Conservation (phyloP, 2,113 vertebrate species). For the Coryphaenoides rupestris region DNA sequence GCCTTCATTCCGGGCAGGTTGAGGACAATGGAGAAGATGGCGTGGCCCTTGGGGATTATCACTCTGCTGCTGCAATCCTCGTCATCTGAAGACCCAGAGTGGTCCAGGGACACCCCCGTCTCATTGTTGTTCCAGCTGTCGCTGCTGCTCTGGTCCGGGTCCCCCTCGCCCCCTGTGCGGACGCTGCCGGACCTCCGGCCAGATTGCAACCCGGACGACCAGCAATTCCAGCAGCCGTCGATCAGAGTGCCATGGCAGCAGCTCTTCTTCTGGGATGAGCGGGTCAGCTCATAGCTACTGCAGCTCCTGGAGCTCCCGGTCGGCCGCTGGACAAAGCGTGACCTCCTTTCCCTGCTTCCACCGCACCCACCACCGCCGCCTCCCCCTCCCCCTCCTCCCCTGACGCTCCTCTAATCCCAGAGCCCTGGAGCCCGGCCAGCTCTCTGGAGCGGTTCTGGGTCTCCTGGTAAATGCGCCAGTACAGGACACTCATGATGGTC, state of each 20-base stretch:
- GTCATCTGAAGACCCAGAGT: conserved; percentile 94
- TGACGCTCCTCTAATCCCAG: conserved; percentile 55
- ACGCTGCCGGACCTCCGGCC: conserved; percentile 77
- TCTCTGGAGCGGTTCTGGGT: conserved; percentile 95
- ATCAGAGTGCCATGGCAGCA: conserved; percentile 69
- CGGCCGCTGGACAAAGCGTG: conserved; percentile 78
- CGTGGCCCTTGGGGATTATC: conserved; percentile 79
- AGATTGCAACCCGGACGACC: conserved; percentile 81
- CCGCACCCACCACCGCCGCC: conserved; percentile 31
- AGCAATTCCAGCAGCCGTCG: conserved; percentile 82
- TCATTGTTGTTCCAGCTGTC: conserved; percentile 98
- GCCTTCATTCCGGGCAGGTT: conserved; percentile 88
- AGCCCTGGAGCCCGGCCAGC: conserved; percentile 89
- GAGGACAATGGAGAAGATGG: conserved; percentile 94
- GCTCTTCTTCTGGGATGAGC: conserved; percentile 68
- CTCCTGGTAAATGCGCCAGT: conserved; percentile 97
- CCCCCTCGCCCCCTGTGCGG: conserved; percentile 66
- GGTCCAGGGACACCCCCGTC: conserved; percentile 82
- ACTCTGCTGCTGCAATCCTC: conserved; percentile 76
- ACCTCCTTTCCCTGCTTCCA: conserved; percentile 58
- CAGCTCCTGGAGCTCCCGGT: conserved; percentile 87
- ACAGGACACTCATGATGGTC: conserved; percentile 95
- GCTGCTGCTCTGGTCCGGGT: conserved; percentile 90
- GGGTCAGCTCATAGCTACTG: conserved; percentile 86
- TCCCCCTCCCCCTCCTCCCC: conserved; percentile 36